Percentiles rank a stretch among this genome's conserved stretches.
These are phyloP conservation scores for Caenorhabditis afra DNA, from an alignment of 2,888 invertebrate genomes.

Conservation along the genomic window DNA sequence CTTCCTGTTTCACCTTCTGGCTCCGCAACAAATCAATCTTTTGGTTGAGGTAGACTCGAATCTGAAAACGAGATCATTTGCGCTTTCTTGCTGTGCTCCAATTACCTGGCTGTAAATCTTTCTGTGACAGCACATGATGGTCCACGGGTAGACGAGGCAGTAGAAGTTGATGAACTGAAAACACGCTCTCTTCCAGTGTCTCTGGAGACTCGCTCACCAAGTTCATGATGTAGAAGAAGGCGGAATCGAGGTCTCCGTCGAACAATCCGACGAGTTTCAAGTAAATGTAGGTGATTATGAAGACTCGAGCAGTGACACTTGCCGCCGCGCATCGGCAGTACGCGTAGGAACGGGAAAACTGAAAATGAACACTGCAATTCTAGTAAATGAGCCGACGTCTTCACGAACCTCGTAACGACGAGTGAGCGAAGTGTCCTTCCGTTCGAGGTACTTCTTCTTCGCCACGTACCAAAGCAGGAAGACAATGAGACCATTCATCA, in stretches of 20 bases:
- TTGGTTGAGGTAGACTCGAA: not conserved
- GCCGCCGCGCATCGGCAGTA: conserved; percentile 38
- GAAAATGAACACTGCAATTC: not conserved
- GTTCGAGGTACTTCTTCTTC: conserved; percentile 14
- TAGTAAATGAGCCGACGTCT: too few relatives aligned
- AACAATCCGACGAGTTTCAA: conserved; percentile 12
- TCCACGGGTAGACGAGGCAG: conserved; percentile 45
- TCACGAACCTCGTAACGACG: conserved; percentile 18
- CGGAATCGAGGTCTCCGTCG: conserved; percentile 12
- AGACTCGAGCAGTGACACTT: conserved; percentile 24
- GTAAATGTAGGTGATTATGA: conserved; percentile 24
- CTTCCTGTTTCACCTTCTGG: not conserved
- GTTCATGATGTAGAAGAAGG: conserved; percentile 44
- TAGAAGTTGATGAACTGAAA: conserved; percentile 37
- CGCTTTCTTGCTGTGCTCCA: too few relatives aligned
- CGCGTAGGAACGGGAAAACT: conserved; percentile 35
- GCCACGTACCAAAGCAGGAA: conserved; percentile 3
- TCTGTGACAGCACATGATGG: conserved; percentile 39
- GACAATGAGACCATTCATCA: conserved; percentile 19
- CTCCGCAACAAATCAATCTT: not conserved
- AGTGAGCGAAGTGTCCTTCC: not conserved
- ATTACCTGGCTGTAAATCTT: conserved; percentile 32
- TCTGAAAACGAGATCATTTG: conserved; percentile 16
- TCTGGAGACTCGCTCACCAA: conserved; percentile 1
- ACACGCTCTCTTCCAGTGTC: not conserved